phyloP scores from a whole-genome alignment of 2,888 invertebrate species.

The Pterostichus niger region DNA sequence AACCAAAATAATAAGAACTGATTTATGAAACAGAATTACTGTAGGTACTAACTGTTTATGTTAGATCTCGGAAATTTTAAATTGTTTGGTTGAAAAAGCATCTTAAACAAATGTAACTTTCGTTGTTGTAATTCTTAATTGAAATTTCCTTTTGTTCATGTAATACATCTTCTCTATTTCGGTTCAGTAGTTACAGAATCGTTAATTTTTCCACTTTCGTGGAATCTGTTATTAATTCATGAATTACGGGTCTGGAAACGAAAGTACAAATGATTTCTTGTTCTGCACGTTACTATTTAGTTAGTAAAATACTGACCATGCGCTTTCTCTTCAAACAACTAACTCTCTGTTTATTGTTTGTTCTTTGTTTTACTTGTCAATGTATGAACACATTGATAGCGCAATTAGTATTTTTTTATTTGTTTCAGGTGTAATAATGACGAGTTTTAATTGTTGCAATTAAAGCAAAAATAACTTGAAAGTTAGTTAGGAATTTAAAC shows the following conservation, averaged over 20 bases:
- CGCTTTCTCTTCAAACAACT: conserved; percentile 31
- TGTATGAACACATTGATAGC: conserved; percentile 46
- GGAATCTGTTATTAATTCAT: conserved; percentile 41
- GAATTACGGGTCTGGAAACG: conserved; percentile 18
- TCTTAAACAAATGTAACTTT: neutral
- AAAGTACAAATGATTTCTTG: conserved; percentile 32
- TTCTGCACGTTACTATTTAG: conserved; percentile 21
- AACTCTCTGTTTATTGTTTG: conserved; percentile 33
- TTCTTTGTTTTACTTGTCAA: conserved; percentile 21
- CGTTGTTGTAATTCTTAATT: no score
- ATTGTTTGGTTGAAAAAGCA: neutral
- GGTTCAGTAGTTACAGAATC: conserved; percentile 37
- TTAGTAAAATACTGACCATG: conserved; percentile 39
- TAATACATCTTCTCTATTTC: conserved; percentile 9
- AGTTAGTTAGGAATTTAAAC: neutral
- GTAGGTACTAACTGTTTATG: neutral
- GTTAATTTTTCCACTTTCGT: conserved; percentile 40
- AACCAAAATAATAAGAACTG: neutral
- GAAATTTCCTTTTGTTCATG: neutral
- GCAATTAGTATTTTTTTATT: conserved; percentile 35
- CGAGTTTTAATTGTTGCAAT: conserved; percentile 31
- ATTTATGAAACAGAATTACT: neutral
- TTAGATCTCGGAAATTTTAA: neutral
- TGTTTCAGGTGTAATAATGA: neutral
- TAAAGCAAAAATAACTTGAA: conserved; percentile 20